Conservation (phyloP, 2,113 vertebrate species). For the Apteryx owenii region DNA sequence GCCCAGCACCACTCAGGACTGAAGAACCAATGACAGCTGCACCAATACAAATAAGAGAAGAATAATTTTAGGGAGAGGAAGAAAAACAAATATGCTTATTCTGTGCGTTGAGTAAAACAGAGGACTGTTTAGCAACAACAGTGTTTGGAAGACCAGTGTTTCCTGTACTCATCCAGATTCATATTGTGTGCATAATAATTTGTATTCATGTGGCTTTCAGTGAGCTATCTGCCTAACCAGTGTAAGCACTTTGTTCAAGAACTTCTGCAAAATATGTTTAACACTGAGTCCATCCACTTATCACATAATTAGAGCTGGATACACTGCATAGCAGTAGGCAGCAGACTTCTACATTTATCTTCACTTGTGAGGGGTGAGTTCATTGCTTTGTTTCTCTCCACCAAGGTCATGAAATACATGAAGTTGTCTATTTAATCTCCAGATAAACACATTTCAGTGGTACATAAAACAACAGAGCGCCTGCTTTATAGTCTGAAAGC, state of each 20-base stretch:
- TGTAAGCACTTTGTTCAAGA: conserved; percentile 39
- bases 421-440: conserved; percentile 61
- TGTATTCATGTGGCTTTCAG: conserved; percentile 44
- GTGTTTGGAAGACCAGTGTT: background rate
- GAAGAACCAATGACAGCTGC: background rate
- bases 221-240: conserved; percentile 40
- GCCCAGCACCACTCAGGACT: background rate
- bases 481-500: conserved; percentile 35
- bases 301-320: conserved; percentile 41
- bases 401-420: conserved; percentile 61
- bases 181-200: conserved; percentile 12
- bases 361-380: background rate
- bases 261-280: conserved; percentile 53
- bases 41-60: background rate
- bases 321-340: background rate
- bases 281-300: conserved; percentile 16
- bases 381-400: conserved; percentile 40
- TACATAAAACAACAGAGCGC: conserved; percentile 4
- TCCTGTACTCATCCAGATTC: conserved; percentile 15
- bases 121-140: background rate
- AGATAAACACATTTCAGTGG: conserved; percentile 41
- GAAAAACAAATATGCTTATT: background rate
- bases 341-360: conserved; percentile 28
- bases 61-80: background rate
- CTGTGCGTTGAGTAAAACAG: background rate